Conservation (phyloP, 1,140 invertebrate genomes). For the Monomorium pharaonis region DNA sequence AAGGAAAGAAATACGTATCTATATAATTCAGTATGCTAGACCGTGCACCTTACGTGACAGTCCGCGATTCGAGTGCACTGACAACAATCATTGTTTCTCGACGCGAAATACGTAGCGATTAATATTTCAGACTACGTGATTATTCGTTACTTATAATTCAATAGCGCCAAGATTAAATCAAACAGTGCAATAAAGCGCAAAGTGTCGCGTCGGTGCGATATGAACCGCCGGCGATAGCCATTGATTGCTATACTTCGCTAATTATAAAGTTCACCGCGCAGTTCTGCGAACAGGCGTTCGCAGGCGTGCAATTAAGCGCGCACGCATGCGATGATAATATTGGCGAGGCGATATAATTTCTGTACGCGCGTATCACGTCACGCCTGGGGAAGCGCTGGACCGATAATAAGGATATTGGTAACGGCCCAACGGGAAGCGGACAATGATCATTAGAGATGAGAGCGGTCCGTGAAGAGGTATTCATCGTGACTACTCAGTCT, state of each 20-base stretch:
- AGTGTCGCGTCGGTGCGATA: slow-evolving; percentile 9
- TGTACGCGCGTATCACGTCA: slow-evolving; percentile 26
- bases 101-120: not conserved
- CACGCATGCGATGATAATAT: not conserved
- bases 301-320: slow-evolving; percentile 11
- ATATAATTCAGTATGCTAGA: not conserved
- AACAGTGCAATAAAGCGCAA: slow-evolving; percentile 11
- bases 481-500: slow-evolving; percentile 60
- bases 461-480: slow-evolving; percentile 69
- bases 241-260: slow-evolving; percentile 20
- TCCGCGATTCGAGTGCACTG: not conserved
- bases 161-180: slow-evolving; percentile 34
- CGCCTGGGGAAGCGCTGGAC: slow-evolving; percentile 59
- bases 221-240: not conserved
- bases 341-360: slow-evolving; percentile 24
- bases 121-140: slow-evolving; percentile 14
- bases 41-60: not conserved
- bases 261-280: slow-evolving; percentile 31
- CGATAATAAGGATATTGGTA: slow-evolving; percentile 78
- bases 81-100: not conserved
- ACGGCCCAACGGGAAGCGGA: slow-evolving; percentile 70
- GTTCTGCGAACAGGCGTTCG: slow-evolving; percentile 21
- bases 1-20: not conserved
- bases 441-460: slow-evolving; percentile 74
- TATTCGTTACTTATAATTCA: slow-evolving; percentile 32